Percentiles rank a stretch among this genome's conserved stretches.
These are phyloP conservation scores for Naja naja DNA, from an alignment of 2,113 vertebrate species.

Conservation along the genomic window DNA sequence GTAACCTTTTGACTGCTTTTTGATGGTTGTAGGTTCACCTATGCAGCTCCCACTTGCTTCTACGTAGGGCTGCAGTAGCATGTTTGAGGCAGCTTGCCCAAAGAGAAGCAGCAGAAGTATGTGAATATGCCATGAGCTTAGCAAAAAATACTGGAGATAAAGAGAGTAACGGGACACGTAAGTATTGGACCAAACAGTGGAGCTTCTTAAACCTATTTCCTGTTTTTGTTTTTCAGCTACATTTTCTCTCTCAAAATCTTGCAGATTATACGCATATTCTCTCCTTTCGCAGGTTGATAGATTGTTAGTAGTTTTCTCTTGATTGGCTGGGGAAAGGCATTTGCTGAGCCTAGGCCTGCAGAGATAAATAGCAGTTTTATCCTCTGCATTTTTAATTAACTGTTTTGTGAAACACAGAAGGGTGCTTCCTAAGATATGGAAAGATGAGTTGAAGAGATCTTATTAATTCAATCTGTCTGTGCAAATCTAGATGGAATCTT, in stretches of 20 bases:
- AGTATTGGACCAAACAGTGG: conserved; percentile 53
- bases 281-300: not conserved
- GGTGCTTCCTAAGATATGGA: not conserved
- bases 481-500: no score
- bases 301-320: not conserved
- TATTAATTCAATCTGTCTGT: not conserved
- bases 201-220: not conserved
- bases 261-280: not conserved
- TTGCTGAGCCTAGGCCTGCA: not conserved
- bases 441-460: not conserved
- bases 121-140: conserved; percentile 96
- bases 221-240: not conserved
- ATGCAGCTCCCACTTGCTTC: conserved; percentile 92
- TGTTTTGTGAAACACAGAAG: not conserved
- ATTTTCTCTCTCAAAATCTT: not conserved
- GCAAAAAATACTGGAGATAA: conserved; percentile 87
- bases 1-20: not conserved
- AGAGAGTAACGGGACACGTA: conserved; percentile 82
- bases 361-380: not conserved
- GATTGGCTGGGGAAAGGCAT: not conserved
- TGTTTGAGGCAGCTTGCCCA: conserved; percentile 95
- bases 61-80: conserved; percentile 92
- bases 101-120: conserved; percentile 94
- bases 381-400: not conserved
- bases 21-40: conserved; percentile 83